Percentiles rank a stretch among this genome's conserved stretches.
These are phyloP conservation scores for Balaeniceps rex DNA, from an alignment of 2,113 vertebrate species.

Conservation along the genomic window DNA sequence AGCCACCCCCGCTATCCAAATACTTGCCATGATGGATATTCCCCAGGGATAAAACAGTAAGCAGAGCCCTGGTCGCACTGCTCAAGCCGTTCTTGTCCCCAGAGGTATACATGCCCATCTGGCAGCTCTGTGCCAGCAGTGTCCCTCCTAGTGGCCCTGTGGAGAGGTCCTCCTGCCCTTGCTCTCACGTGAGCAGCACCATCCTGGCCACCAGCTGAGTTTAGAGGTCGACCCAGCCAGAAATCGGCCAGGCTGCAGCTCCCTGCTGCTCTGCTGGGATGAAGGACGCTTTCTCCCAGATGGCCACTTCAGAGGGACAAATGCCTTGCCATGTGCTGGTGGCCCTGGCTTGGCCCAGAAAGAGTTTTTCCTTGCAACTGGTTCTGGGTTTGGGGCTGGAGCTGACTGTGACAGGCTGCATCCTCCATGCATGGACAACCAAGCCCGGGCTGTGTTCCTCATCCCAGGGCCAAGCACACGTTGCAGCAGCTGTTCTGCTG, in stretches of 20 bases:
- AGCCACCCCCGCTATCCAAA: background rate
- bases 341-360: background rate
- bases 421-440: fast-evolving
- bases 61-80: background rate
- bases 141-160: background rate
- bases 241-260: background rate
- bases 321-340: background rate
- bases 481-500: background rate
- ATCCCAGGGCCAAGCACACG: fast-evolving
- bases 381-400: background rate
- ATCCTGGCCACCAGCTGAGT: fast-evolving
- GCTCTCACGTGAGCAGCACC: background rate
- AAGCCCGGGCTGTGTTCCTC: fast-evolving
- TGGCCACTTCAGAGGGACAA: background rate
- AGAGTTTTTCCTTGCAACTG: background rate
- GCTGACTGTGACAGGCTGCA: fast-evolving
- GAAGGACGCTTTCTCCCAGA: background rate
- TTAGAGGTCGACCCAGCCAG: background rate
- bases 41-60: background rate
- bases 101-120: fast-evolving
- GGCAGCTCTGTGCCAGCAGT: background rate
- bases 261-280: background rate
- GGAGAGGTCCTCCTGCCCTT: background rate
- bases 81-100: fast-evolving
- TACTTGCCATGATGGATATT: background rate